phyloP scores from a whole-genome alignment of 2,888 invertebrate species.

The Drosophila maculinotata region DNA sequence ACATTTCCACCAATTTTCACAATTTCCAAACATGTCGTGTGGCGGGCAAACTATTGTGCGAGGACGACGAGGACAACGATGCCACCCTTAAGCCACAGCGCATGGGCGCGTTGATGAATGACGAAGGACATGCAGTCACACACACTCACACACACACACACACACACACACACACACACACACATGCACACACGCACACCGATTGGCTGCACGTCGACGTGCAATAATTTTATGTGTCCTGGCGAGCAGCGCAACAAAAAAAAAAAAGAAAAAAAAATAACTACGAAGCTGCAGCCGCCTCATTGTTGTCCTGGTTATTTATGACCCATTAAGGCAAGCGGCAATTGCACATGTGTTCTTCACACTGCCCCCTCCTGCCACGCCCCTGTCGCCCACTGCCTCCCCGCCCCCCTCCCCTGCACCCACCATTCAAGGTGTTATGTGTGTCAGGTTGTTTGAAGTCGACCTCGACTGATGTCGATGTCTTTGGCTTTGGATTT shows the following conservation, averaged over 20 bases:
- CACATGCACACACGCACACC: slow-evolving; percentile 57
- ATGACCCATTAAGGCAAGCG: slow-evolving; percentile 82
- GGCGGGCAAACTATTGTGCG: slow-evolving; percentile 40
- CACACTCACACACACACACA: slow-evolving; percentile 16
- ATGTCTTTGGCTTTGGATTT: slow-evolving; percentile 31
- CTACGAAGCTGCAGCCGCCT: slow-evolving; percentile 65
- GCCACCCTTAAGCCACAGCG: slow-evolving; percentile 76
- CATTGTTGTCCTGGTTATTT: slow-evolving; percentile 82
- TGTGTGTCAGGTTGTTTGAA: slow-evolving; percentile 65
- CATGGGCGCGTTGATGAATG: slow-evolving; percentile 71
- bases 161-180: slow-evolving; percentile 2
- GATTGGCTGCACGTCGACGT: slow-evolving; percentile 78
- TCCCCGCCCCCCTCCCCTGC: neutral
- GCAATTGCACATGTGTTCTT: slow-evolving; percentile 81
- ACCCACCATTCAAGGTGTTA: slow-evolving; percentile 41
- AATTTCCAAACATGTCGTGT: slow-evolving; percentile 43
- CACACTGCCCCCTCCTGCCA: slow-evolving; percentile 49
- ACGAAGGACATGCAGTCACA: slow-evolving; percentile 73
- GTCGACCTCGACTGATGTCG: slow-evolving; percentile 42
- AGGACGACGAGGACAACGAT: slow-evolving; percentile 40
- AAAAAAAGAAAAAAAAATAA: slow-evolving; percentile 14
- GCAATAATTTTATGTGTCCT: slow-evolving; percentile 75
- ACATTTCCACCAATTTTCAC: slow-evolving; percentile 52
- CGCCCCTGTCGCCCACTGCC: neutral
- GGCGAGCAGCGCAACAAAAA: slow-evolving; percentile 25